phyloP scores from a whole-genome alignment of 30 jellyfish, hydroid and myxozoan species.

The Mastigias papua region DNA sequence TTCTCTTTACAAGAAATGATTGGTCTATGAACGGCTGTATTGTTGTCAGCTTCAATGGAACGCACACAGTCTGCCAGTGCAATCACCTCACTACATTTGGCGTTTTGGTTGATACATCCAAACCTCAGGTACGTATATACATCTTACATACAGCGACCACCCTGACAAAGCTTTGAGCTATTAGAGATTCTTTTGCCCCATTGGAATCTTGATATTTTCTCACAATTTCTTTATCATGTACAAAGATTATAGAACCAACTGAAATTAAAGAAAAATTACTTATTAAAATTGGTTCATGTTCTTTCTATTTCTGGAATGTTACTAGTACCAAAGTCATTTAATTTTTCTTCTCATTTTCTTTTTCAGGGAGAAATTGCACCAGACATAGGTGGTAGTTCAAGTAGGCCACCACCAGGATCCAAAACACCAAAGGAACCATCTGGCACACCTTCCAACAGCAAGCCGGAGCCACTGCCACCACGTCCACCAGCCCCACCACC shows the following conservation, averaged over 20 bases:
- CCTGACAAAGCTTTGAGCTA: too few relatives aligned
- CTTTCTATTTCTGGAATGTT: too few relatives aligned
- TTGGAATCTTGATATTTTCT: too few relatives aligned
- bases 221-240: too few relatives aligned
- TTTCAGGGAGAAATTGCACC: constrained; percentile 25
- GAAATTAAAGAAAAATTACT: too few relatives aligned
- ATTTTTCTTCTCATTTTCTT: not conserved
- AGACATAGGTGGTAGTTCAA: constrained; percentile 14
- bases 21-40: constrained; percentile 94
- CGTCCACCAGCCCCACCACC: constrained; percentile 61
- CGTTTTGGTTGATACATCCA: constrained; percentile 85
- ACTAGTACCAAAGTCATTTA: too few relatives aligned
- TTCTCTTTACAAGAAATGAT: constrained; percentile 26
- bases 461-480: constrained; percentile 53
- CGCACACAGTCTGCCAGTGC: constrained; percentile 93
- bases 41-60: constrained; percentile 65
- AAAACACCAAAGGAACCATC: constrained; percentile 44
- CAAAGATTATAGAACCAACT: too few relatives aligned
- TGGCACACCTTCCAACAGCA: not conserved
- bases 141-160: too few relatives aligned
- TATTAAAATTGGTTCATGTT: too few relatives aligned
- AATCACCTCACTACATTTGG: constrained; percentile 85
- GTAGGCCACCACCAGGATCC: constrained; percentile 46
- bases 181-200: too few relatives aligned
- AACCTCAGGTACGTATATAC: constrained; percentile 69